A percentile compares a stretch with the other conserved stretches of the same genome.
These are phyloP conservation scores for Venustaconcha ellipsiformis DNA, from an alignment of 1,140 invertebrate genomes.

Conservation along the genomic window DNA sequence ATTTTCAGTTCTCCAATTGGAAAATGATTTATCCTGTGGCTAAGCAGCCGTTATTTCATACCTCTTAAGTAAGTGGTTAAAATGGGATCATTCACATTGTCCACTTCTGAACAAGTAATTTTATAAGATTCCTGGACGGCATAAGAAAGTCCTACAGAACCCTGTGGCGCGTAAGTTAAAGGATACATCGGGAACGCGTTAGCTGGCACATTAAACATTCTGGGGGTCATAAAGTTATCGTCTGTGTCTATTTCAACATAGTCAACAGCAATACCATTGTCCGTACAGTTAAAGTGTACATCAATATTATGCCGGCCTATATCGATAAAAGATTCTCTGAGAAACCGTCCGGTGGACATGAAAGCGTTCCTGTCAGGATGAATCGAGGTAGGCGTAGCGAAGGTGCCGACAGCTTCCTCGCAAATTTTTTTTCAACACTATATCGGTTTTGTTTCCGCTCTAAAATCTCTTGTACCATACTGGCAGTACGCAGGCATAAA, in stretches of 20 bases:
- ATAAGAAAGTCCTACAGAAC: constrained; percentile 10
- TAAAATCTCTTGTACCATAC: constrained; percentile 16
- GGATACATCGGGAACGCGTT: constrained; percentile 10
- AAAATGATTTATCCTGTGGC: constrained; percentile 35
- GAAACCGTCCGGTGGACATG: constrained; percentile 21
- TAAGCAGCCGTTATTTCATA: constrained; percentile 35
- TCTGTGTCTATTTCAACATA: constrained; percentile 15
- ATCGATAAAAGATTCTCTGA: background rate
- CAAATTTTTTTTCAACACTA: constrained; percentile 10
- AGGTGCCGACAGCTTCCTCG: constrained; percentile 3
- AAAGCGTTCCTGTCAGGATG: constrained; percentile 19
- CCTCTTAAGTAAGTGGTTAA: constrained; percentile 21
- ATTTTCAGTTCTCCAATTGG: constrained; percentile 25
- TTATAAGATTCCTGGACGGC: constrained; percentile 30
- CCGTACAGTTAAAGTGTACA: constrained; percentile 21
- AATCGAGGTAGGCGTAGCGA: constrained; percentile 1
- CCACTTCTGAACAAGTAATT: constrained; percentile 36
- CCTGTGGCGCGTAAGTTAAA: constrained; percentile 11
- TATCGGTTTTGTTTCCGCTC: constrained; percentile 24
- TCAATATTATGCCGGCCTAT: constrained; percentile 20
- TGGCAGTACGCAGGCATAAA: constrained; percentile 15
- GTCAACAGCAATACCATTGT: constrained; percentile 22
- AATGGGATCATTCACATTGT: constrained; percentile 38
- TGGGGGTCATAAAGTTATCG: constrained; percentile 10
- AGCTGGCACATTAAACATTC: constrained; percentile 21